These are phyloP conservation scores for Hypselothyrea guttata DNA, from an alignment of 2,888 invertebrate genomes.

Conservation along the genomic window DNA sequence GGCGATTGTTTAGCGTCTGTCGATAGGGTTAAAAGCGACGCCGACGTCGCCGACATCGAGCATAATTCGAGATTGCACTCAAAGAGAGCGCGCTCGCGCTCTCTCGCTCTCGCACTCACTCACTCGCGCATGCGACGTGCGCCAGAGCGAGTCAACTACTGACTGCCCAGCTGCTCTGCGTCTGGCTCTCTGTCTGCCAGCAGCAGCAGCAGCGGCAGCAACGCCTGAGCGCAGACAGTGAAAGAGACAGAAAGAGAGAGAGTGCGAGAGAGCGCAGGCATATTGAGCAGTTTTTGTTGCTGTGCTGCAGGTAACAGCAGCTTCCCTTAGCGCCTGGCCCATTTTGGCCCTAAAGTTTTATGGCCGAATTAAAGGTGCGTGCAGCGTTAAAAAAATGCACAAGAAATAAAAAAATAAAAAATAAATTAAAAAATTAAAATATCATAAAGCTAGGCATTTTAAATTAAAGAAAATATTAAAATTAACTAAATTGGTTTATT, in stretches of 20 bases:
- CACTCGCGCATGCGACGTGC: conserved; percentile 34
- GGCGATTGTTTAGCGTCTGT: conserved; percentile 72
- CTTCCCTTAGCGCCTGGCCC: conserved; percentile 54
- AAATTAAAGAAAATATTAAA: too few species aligned
- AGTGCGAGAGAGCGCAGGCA: conserved; percentile 11
- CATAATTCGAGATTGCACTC: too few species aligned
- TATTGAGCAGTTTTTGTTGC: conserved; percentile 5
- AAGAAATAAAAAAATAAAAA: too few species aligned
- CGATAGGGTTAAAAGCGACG: conserved; percentile 71
- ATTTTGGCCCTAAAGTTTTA: conserved; percentile 45
- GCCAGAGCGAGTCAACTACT: conserved; percentile 41
- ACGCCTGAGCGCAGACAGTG: too few species aligned
- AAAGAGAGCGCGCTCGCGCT: conserved; percentile 27
- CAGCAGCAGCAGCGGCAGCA: background rate
- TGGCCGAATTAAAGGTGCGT: conserved; percentile 45
- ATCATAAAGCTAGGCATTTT: too few species aligned
- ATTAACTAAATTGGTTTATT: too few species aligned
- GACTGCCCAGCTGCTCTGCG: conserved; percentile 41
- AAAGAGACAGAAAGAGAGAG: conserved; percentile 3
- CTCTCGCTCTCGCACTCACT: background rate
- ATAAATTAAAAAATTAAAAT: too few species aligned
- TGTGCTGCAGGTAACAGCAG: conserved; percentile 30
- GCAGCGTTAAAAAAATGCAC: too few species aligned
- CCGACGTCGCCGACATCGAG: conserved; percentile 22
- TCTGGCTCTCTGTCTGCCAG: conserved; percentile 31